Percentiles rank a stretch among this genome's conserved stretches.
phyloP scores from a whole-genome alignment of 2,888 invertebrate genomes.

The Cosmia trapezina region DNA sequence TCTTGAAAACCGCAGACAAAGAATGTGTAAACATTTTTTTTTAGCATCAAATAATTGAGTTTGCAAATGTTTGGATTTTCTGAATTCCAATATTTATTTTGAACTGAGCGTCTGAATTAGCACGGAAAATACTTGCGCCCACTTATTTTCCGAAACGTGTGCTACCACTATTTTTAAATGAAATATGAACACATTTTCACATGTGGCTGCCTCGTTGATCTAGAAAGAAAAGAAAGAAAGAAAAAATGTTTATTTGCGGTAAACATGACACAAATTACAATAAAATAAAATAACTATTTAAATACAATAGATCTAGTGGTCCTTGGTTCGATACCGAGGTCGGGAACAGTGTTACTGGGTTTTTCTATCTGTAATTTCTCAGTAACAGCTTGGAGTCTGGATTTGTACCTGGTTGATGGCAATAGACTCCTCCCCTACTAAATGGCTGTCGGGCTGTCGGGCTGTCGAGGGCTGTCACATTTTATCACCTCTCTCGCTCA shows the following conservation, averaged over 20 bases:
- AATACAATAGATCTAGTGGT: too few relatives aligned
- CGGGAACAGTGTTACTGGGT: background rate
- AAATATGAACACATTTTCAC: constrained; percentile 10
- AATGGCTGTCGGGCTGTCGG: too few relatives aligned
- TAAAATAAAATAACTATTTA: too few relatives aligned
- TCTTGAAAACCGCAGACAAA: constrained; percentile 45
- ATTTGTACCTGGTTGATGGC: background rate
- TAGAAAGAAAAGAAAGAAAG: too few relatives aligned
- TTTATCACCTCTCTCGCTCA: too few relatives aligned
- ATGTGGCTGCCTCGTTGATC: background rate
- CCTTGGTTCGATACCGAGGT: background rate
- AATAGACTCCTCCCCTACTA: too few relatives aligned
- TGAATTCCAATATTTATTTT: constrained; percentile 58
- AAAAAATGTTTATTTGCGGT: too few relatives aligned
- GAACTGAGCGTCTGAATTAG: constrained; percentile 39
- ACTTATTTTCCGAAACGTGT: constrained; percentile 40
- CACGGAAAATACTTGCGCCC: constrained; percentile 24
- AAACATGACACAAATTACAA: too few relatives aligned
- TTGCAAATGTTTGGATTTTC: constrained; percentile 52
- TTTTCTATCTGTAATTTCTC: background rate
- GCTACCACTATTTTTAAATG: constrained; percentile 43
- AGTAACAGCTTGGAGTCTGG: background rate
- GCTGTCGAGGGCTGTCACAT: too few relatives aligned
- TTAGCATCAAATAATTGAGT: constrained; percentile 46
- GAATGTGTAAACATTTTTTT: constrained; percentile 46